Conservation (phyloP, 2,797 vertebrate species). For the Catostomus latipinnis region DNA sequence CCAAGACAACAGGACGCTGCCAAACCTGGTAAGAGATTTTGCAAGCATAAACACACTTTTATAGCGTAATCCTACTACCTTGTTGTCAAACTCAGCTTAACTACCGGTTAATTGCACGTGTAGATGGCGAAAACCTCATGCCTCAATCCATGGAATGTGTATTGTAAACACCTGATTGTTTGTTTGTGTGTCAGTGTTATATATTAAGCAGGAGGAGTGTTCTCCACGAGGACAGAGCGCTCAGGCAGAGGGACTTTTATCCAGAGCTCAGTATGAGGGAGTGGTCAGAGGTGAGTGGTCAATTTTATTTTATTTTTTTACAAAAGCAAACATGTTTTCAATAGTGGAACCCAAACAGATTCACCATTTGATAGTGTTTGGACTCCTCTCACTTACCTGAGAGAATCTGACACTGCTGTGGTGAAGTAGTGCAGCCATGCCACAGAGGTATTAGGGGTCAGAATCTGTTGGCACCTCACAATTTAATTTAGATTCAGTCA, state of each 20-base stretch:
- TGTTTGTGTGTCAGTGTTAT: constrained; percentile 69
- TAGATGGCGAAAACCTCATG: neutral
- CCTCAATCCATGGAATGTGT: neutral
- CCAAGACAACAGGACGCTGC: constrained; percentile 92
- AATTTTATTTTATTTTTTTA: too few relatives aligned
- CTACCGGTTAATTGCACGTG: too few relatives aligned
- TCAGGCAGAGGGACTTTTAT: constrained; percentile 85
- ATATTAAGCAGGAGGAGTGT: constrained; percentile 89
- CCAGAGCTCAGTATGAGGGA: constrained; percentile 86
- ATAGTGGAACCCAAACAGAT: too few relatives aligned
- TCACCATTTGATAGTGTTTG: too few relatives aligned
- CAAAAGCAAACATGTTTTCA: too few relatives aligned
- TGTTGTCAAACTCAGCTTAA: neutral
- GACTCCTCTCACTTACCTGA: too few relatives aligned
- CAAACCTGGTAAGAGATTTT: constrained; percentile 83
- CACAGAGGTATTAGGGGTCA: too few relatives aligned
- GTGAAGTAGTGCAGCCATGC: too few relatives aligned
- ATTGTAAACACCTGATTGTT: neutral
- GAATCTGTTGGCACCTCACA: too few relatives aligned
- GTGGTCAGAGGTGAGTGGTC: constrained; percentile 83
- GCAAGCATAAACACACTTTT: neutral
- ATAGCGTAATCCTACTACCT: neutral
- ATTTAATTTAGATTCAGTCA: too few relatives aligned
- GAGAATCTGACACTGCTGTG: too few relatives aligned
- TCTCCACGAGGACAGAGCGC: constrained; percentile 84